These are phyloP conservation scores for Bellardia pandia DNA, from an alignment of 2,888 invertebrate species.

Conservation along the genomic window DNA sequence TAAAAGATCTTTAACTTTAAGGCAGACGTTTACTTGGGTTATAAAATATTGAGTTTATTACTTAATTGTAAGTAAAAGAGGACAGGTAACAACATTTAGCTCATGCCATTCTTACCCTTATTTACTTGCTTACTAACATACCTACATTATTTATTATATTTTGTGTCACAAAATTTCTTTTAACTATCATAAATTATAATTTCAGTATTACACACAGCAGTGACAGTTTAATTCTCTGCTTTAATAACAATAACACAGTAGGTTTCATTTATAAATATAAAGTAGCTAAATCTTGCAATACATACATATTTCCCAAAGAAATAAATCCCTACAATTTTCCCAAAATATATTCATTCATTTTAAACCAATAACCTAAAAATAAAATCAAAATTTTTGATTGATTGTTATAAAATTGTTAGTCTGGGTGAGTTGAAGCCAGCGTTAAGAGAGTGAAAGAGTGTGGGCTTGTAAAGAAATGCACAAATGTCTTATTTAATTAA, in stretches of 20 bases:
- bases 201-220: not conserved
- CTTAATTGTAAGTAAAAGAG: constrained; percentile 15
- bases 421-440: not conserved
- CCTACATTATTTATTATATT: not conserved
- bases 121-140: constrained; percentile 6
- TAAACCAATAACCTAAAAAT: not conserved
- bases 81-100: constrained; percentile 11
- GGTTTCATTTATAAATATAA: constrained; percentile 29
- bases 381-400: constrained; percentile 36
- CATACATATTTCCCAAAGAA: not conserved
- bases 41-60: constrained; percentile 41
- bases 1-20: constrained; percentile 7
- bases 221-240: not conserved
- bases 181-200: constrained; percentile 51
- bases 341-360: constrained; percentile 1
- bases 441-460: constrained; percentile 26
- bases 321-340: not conserved
- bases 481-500: constrained; percentile 74
- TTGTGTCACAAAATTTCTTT: not conserved
- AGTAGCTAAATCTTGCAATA: constrained; percentile 27
- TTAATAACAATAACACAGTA: constrained; percentile 30
- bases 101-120: constrained; percentile 1
- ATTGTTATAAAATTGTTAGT: not conserved
- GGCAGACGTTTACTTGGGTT: not conserved
- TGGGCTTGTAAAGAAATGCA: constrained; percentile 46